Base-by-base conservation (phyloP, 2,113 vertebrate species). In the Stigmatopora argus region DNA sequence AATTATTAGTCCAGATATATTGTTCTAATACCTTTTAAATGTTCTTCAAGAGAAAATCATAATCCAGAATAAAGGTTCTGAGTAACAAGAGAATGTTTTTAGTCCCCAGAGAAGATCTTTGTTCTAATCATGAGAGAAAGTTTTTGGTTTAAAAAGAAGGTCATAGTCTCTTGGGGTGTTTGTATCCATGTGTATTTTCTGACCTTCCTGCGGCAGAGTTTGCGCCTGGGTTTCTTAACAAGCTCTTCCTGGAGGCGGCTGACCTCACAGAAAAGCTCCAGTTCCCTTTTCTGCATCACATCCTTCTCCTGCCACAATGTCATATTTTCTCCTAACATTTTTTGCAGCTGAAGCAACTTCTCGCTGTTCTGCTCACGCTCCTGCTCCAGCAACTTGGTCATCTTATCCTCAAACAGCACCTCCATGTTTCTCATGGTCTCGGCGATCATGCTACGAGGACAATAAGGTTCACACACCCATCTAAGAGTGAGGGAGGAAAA, bases 341-440 rank as follows among this genome's bases (percentile, higher is more conserved):
- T 65, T 21, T 66, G 0, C 11, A 82, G 83, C 6, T 83, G 77
- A 56, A 71, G 67, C 0, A 89, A 74, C 19, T 86, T 10, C 73
- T 78, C 83, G 26, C 62, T 38, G 45, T 85, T 82, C 85, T 85
- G 84, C 18, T 71, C 49, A 0, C 78, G 86, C 69, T 91, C 9
- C 0, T 31, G 14, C 3, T 75, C 0, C 4, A 74, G 48, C 10
- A 41, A 15, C 10, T 21, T 18, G 0, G 15, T 10, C 10, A 62
- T 4, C 34, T 44, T 0, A 17, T 1, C 26, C 51, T 53, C 0
- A 2, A 73, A 0, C 7, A 5, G 3, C n/a, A 10, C 60, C 4
- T 89, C 80, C 31, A 91, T 78, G 0, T 81, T 83, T 8, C 86
- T 72, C 44, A 89, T 71, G 76, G 86, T 85, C 14, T 73, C 83